phyloP scores from a whole-genome alignment of 1,140 invertebrate species.

The Drosophila nigromelanica region DNA sequence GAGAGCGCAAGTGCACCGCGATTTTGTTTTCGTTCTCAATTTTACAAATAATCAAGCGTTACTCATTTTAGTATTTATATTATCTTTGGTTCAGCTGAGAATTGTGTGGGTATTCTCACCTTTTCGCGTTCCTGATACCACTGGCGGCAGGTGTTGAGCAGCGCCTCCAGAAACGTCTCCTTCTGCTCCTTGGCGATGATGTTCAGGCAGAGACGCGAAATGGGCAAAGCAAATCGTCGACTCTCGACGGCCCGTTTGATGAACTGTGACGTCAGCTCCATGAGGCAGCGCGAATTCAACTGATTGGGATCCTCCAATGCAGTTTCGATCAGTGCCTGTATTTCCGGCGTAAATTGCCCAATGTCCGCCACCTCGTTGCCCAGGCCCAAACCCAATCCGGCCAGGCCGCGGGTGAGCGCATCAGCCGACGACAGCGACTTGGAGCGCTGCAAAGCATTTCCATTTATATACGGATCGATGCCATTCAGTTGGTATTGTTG shows the following conservation, averaged over 20 bases:
- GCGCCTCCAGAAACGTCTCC: constrained; percentile 94
- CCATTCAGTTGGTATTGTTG: constrained; percentile 79
- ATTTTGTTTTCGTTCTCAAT: too few species aligned
- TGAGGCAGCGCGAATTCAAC: constrained; percentile 90
- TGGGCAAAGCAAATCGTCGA: constrained; percentile 90
- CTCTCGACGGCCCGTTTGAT: constrained; percentile 91
- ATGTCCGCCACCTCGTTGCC: constrained; percentile 89
- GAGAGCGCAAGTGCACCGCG: too few species aligned
- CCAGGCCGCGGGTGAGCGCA: constrained; percentile 87
- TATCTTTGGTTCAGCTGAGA: not conserved
- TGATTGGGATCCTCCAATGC: constrained; percentile 92
- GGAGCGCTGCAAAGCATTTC: constrained; percentile 87
- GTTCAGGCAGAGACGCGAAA: constrained; percentile 91
- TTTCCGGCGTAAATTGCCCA: constrained; percentile 89
- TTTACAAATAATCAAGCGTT: too few species aligned
- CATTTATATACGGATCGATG: constrained; percentile 76
- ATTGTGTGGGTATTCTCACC: constrained; percentile 49
- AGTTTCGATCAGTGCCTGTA: constrained; percentile 89
- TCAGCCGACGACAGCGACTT: constrained; percentile 92
- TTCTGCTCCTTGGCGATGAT: constrained; percentile 94
- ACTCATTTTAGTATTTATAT: too few species aligned
- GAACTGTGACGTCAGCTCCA: constrained; percentile 93
- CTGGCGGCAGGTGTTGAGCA: constrained; percentile 94
- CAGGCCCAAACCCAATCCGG: constrained; percentile 85
- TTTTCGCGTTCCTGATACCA: constrained; percentile 94